These are phyloP conservation scores for Tetramorium simillimum DNA, from an alignment of 1,140 invertebrate genomes.

Conservation along the genomic window DNA sequence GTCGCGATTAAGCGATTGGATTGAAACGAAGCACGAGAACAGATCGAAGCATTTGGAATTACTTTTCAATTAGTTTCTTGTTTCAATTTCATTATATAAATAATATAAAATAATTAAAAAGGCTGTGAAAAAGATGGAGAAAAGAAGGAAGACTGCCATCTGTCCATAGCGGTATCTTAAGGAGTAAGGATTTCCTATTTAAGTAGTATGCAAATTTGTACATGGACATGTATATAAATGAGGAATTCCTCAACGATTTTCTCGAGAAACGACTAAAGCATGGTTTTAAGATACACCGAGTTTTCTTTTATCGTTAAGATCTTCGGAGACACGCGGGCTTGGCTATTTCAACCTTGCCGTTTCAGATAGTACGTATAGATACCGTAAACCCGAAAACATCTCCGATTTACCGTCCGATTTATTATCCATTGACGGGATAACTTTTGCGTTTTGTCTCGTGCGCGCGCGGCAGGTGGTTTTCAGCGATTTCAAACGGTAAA, in stretches of 20 bases:
- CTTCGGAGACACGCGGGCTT: not conserved
- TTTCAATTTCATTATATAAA: not conserved
- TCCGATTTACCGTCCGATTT: not conserved
- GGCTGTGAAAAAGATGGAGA: not conserved
- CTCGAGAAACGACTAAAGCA: not conserved
- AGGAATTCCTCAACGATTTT: not conserved
- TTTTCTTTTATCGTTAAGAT: not conserved
- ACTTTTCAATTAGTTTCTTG: not conserved
- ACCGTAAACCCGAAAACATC: not conserved
- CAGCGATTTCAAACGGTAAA: not conserved
- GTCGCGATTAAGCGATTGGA: not conserved
- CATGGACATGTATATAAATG: not conserved
- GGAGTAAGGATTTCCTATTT: not conserved
- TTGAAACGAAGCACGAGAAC: not conserved
- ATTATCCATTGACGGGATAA: not conserved
- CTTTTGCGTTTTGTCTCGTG: not conserved
- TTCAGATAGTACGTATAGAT: not conserved
- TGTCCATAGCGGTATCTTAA: not conserved
- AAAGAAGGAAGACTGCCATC: not conserved
- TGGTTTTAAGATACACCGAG: not conserved
- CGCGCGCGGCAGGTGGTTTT: not conserved
- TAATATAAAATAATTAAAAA: not conserved
- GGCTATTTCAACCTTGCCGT: not conserved
- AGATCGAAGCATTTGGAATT: not conserved
- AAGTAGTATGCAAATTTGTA: not conserved